Conservation (phyloP, 2,888 invertebrate genomes). For the Drosophila vallismaia region DNA sequence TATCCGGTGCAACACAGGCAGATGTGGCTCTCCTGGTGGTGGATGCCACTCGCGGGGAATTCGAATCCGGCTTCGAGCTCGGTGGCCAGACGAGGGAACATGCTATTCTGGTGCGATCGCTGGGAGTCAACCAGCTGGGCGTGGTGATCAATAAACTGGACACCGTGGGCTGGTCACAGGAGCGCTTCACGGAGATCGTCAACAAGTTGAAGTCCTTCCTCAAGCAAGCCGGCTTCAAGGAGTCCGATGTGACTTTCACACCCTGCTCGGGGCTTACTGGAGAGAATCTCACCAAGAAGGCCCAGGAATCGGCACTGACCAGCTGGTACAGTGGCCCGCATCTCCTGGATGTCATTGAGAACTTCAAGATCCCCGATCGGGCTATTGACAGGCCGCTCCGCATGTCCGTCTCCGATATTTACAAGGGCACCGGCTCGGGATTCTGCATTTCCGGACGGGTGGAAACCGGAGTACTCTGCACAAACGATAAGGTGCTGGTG, state of each 20-base stretch:
- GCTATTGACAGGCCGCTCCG: constrained; percentile 95
- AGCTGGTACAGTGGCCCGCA: constrained; percentile 94
- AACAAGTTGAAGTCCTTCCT: constrained; percentile 92
- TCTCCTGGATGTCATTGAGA: constrained; percentile 93
- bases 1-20: constrained; percentile 98
- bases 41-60: constrained; percentile 98
- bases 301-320: constrained; percentile 87
- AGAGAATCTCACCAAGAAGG: constrained; percentile 91
- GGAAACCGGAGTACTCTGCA: constrained; percentile 94
- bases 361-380: constrained; percentile 93
- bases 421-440: constrained; percentile 95
- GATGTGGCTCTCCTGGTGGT: constrained; percentile 98
- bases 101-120: constrained; percentile 93
- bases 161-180: constrained; percentile 96
- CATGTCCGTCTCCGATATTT: constrained; percentile 97
- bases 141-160: constrained; percentile 99
- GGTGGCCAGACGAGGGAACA: constrained; percentile 99
- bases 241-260: constrained; percentile 93
- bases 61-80: constrained; percentile 99
- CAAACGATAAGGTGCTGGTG: constrained; percentile 94
- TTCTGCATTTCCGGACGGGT: constrained; percentile 95
- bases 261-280: constrained; percentile 99
- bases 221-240: constrained; percentile 96
- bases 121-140: constrained; percentile 96
- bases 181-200: constrained; percentile 95